phyloP scores from a whole-genome alignment of 2,113 vertebrate species.

The Apteryx owenii region DNA sequence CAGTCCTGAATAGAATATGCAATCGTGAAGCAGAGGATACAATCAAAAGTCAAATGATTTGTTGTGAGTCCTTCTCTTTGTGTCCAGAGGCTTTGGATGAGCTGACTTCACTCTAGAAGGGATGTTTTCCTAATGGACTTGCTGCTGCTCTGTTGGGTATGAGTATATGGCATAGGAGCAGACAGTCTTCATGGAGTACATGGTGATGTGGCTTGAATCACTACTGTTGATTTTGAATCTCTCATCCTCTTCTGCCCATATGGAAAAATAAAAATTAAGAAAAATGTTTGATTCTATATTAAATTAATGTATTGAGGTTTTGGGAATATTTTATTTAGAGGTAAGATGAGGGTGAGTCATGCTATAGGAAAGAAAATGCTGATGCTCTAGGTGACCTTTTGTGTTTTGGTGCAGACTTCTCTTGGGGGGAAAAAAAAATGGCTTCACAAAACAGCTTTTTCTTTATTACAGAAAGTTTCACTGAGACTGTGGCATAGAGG shows the following conservation, averaged over 20 bases:
- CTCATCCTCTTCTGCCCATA: rapidly evolving
- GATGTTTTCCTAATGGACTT: rapidly evolving
- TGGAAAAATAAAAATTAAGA: too few relatives aligned
- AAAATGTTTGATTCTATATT: rapidly evolving
- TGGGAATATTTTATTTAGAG: not conserved
- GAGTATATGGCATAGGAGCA: not conserved
- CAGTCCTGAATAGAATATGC: not conserved
- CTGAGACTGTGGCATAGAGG: not conserved
- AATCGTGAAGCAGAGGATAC: not conserved
- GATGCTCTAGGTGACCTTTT: not conserved
- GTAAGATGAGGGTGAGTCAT: not conserved
- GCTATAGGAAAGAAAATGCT: not conserved
- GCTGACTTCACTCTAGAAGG: not conserved
- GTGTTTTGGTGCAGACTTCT: not conserved
- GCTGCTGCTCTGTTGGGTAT: not conserved
- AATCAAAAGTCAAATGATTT: not conserved
- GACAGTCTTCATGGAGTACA: rapidly evolving
- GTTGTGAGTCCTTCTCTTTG: not conserved
- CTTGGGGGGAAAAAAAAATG: not conserved
- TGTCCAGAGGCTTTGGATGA: not conserved
- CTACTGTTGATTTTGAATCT: not conserved
- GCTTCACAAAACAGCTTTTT: not conserved
- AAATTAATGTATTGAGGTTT: not conserved
- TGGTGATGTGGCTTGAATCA: not conserved
- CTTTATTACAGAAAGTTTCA: not conserved